These are phyloP conservation scores for Microctenopoma stevenorrisi DNA, from an alignment of 2,797 vertebrate genomes.

Conservation along the genomic window DNA sequence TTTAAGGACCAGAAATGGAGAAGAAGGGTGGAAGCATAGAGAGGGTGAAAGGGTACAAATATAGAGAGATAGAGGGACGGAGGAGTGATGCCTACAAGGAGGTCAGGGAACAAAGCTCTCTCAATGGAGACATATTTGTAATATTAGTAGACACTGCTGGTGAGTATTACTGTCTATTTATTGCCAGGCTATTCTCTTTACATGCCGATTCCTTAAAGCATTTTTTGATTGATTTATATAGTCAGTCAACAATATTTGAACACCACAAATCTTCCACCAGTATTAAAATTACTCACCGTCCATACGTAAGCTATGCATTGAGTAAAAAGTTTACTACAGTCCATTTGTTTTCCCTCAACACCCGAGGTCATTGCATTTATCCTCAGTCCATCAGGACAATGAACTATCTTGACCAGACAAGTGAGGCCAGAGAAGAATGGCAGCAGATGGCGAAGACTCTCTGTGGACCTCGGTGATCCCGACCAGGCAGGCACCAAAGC, in stretches of 20 bases:
- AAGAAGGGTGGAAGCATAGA: constrained; percentile 72
- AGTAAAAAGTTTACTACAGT: constrained; percentile 18
- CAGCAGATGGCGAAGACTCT: constrained; percentile 78
- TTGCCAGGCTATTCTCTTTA: not conserved
- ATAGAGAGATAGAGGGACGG: constrained; percentile 62
- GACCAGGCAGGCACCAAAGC: constrained; percentile 67
- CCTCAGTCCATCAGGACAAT: constrained; percentile 57
- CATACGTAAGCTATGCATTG: constrained; percentile 16
- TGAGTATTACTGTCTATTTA: not conserved
- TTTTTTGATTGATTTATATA: too few species aligned
- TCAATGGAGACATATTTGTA: not conserved
- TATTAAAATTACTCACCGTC: constrained; percentile 6
- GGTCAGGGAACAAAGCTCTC: constrained; percentile 70
- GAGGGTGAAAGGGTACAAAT: constrained; percentile 76
- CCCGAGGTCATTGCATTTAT: constrained; percentile 40
- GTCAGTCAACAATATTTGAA: too few species aligned
- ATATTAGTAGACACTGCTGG: constrained; percentile 1
- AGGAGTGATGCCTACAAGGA: constrained; percentile 72
- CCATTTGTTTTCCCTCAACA: constrained; percentile 36
- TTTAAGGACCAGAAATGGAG: constrained; percentile 94
- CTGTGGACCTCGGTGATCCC: constrained; percentile 72
- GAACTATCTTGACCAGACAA: constrained; percentile 65
- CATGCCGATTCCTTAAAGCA: too few species aligned
- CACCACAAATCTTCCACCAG: not conserved
- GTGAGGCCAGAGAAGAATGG: constrained; percentile 69